Base-by-base conservation (phyloP, 2,113 vertebrate species). In the Cyanistes caeruleus region DNA sequence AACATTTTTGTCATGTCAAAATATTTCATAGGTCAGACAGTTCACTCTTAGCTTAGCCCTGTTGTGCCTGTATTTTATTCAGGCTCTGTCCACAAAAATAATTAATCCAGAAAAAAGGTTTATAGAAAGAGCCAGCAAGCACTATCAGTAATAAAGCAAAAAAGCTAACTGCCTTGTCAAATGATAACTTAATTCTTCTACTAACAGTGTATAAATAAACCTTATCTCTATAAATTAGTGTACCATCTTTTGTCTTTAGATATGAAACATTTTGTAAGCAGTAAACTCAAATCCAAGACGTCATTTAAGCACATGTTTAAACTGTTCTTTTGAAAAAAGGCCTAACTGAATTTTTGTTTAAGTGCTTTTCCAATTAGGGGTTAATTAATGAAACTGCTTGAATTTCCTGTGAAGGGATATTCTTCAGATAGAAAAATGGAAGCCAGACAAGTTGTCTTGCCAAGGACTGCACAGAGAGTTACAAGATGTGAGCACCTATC, bases 391-490 rank as follows among this genome's bases (percentile, higher is more conserved):
- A 87, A 84, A 92, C 27, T 4, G 18, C 27, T 53, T 88, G 82
- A 78, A 39, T 84, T 90, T 74, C n/a, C 37, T 81, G 44, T 49
- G 85, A 84, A 90, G 8, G 56, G 35, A 13, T 78, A 52, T 59
- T 92, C 84, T 94, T 86, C 63, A 74, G 41, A 64, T 81, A 59
- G 52, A n/a, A 70, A 86, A 93, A 90, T 44, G 25, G n/a, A 72
- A 80, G 44, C 48, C 62, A 90, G 79, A 64, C 1, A 1, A 90
- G 44, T 8, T 60, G 24, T 67, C 56, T 70, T 81, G 48, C 60
- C 83, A 77, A 60, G 84, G 68, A 27, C 18, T 78, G 73, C 37
- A 53, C 19, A n/a, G 51, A 49, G 17, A 59, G 5, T 44, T 56
- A 22, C 24, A 88, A 69, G 78, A 87, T 39, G 9, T 84, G 58